These are phyloP conservation scores for Lasioglossum morio DNA, from an alignment of 2,888 invertebrate species.

Conservation along the genomic window DNA sequence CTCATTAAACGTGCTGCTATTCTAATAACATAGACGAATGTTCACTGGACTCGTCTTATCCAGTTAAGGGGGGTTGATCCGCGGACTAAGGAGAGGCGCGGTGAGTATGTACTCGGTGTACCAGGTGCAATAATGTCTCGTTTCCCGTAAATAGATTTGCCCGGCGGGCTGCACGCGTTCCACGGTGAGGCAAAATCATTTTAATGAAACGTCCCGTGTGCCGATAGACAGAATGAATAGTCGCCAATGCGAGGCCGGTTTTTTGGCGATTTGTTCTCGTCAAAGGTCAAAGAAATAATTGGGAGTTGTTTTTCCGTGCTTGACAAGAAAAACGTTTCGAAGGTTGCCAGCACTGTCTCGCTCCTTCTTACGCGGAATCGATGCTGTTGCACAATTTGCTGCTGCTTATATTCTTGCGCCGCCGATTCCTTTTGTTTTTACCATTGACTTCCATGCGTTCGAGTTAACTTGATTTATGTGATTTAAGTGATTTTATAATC, in stretches of 20 bases:
- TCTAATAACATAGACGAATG: slow-evolving; percentile 48
- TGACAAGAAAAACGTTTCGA: slow-evolving; percentile 1
- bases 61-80: slow-evolving; percentile 45
- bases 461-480: background rate
- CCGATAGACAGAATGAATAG: slow-evolving; percentile 15
- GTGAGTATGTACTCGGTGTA: slow-evolving; percentile 45
- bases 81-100: slow-evolving; percentile 35
- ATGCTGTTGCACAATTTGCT: background rate
- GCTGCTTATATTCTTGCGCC: background rate
- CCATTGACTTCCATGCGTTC: background rate
- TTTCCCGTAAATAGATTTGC: slow-evolving; percentile 78
- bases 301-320: background rate
- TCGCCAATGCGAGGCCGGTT: background rate
- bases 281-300: slow-evolving; percentile 29
- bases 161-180: slow-evolving; percentile 46
- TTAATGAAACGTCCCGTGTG: slow-evolving; percentile 70
- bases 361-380: background rate
- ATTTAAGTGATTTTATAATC: background rate
- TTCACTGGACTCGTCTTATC: slow-evolving; percentile 19
- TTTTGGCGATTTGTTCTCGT: slow-evolving; percentile 33
- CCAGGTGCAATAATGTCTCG: slow-evolving; percentile 73
- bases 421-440: background rate
- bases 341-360: background rate
- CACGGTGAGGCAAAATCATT: slow-evolving; percentile 75
- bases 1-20: slow-evolving; percentile 46